phyloP scores from a whole-genome alignment of 2,888 invertebrate genomes.

The Gerosis bhagava region DNA sequence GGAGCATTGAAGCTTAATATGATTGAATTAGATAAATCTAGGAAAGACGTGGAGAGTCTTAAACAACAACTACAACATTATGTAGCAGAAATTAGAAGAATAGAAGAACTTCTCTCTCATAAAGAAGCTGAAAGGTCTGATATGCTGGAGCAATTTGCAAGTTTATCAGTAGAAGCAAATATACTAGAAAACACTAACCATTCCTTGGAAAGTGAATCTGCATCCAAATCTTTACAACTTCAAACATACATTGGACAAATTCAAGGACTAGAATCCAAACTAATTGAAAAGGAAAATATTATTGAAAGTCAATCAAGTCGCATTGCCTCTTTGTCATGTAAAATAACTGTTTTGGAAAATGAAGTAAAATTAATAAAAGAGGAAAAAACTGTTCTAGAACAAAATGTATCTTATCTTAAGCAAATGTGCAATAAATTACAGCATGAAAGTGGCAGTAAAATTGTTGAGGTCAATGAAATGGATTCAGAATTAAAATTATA shows the following conservation, averaged over 20 bases:
- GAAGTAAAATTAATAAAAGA: conserved; percentile 70
- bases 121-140: conserved; percentile 91
- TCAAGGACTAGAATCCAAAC: conserved; percentile 84
- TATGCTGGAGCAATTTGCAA: conserved; percentile 91
- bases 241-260: conserved; percentile 76
- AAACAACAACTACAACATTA: conserved; percentile 91
- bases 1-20: conserved; percentile 84
- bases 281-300: conserved; percentile 72
- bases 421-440: conserved; percentile 70
- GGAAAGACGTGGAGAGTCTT: conserved; percentile 87
- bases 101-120: conserved; percentile 88
- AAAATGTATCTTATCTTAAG: conserved; percentile 68
- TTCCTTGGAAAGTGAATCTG: conserved; percentile 89
- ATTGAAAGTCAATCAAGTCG: conserved; percentile 63
- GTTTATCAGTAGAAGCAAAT: conserved; percentile 89
- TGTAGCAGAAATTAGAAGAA: conserved; percentile 90
- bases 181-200: conserved; percentile 90
- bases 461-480: conserved; percentile 49
- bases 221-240: conserved; percentile 84
- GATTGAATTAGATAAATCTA: conserved; percentile 86
- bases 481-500: conserved; percentile 71
- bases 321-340: conserved; percentile 64
- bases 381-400: conserved; percentile 66
- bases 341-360: conserved; percentile 63
- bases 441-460: conserved; percentile 47